Evolutionary conservation across 2,797 vertebrate species (phyloP).

Genomic region (Halcyon badia): DNA sequence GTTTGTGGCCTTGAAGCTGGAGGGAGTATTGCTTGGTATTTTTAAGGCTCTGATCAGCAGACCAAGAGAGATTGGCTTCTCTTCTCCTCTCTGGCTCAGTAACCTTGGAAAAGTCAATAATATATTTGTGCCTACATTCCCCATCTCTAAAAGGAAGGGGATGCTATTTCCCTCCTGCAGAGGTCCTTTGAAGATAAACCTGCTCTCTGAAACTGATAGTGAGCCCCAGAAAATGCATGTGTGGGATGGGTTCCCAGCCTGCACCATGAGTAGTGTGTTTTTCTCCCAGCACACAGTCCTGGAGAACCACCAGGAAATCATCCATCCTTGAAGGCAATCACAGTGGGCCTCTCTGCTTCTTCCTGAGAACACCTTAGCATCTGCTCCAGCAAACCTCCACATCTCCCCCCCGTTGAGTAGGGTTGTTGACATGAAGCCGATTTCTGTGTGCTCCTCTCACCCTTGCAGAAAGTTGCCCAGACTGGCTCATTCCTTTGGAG

Average conservation of each 20-base stretch:
- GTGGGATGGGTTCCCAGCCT: neutral
- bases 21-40: conserved; percentile 43
- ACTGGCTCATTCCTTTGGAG: neutral
- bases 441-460: neutral
- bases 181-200: neutral
- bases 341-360: neutral
- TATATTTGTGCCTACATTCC: neutral
- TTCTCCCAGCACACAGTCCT: accelerated
- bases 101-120: conserved; percentile 45
- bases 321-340: accelerated
- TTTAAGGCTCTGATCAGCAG: conserved; percentile 55
- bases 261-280: accelerated
- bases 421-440: neutral
- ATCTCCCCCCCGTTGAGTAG: accelerated
- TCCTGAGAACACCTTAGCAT: neutral
- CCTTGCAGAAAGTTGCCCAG: neutral
- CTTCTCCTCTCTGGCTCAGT: neutral
- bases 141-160: neutral
- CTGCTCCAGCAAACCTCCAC: neutral
- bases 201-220: neutral
- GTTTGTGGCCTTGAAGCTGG: conserved; percentile 36
- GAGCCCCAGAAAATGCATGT: accelerated
- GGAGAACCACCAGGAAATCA: neutral
- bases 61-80: conserved; percentile 22
- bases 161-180: neutral